These are phyloP conservation scores for Achroia grisella DNA, from an alignment of 1,140 invertebrate genomes.

Conservation along the genomic window DNA sequence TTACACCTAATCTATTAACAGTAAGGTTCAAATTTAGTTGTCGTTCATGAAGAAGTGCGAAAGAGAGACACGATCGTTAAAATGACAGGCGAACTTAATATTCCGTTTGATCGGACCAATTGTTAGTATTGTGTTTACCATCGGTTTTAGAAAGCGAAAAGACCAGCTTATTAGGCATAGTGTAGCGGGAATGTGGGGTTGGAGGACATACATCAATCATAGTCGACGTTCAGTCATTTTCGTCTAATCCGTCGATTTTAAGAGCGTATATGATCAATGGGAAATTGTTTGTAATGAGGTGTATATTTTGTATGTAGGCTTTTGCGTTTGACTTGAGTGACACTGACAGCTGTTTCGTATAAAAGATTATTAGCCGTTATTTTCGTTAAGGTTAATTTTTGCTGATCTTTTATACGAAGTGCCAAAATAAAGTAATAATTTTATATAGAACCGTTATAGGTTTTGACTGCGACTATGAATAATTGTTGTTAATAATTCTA, in stretches of 20 bases:
- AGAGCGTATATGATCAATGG: constrained; percentile 41
- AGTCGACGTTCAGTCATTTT: constrained; percentile 30
- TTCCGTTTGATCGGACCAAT: constrained; percentile 70
- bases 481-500: too few relatives aligned
- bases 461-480: too few relatives aligned
- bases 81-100: constrained; percentile 72
- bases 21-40: constrained; percentile 19
- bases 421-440: too few relatives aligned
- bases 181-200: constrained; percentile 29
- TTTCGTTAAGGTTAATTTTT: constrained; percentile 16
- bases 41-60: constrained; percentile 13
- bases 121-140: constrained; percentile 68
- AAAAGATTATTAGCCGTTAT: constrained; percentile 18
- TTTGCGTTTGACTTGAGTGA: constrained; percentile 15
- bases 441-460: too few relatives aligned
- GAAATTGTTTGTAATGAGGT: constrained; percentile 34
- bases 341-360: constrained; percentile 11
- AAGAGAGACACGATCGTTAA: constrained; percentile 51
- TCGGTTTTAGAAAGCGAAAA: constrained; percentile 57
- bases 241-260: constrained; percentile 29
- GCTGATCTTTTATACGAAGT: constrained; percentile 11
- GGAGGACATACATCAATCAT: constrained; percentile 61
- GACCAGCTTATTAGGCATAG: constrained; percentile 32
- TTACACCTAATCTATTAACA: constrained; percentile 7
- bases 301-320: constrained; percentile 13